phyloP scores from a whole-genome alignment of 2,113 vertebrate genomes.

The Aythya baeri region DNA sequence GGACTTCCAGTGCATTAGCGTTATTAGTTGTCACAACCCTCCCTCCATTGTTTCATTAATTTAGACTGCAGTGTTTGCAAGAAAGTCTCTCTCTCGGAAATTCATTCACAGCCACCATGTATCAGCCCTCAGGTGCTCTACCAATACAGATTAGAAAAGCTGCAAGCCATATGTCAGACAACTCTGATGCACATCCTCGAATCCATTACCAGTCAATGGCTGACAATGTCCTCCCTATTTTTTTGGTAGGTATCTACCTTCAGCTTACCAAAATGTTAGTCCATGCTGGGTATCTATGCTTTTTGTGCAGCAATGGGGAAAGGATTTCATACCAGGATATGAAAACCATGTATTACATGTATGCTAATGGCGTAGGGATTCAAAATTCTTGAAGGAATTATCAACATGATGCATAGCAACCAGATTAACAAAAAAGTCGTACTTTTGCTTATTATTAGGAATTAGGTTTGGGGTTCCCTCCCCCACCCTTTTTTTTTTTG shows the following conservation, averaged over 20 bases:
- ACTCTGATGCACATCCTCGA: neutral
- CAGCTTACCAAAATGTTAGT: neutral
- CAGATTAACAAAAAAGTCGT: neutral
- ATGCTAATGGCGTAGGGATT: neutral
- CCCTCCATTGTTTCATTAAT: neutral
- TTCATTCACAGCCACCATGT: neutral
- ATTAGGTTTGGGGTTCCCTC: neutral
- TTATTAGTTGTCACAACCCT: neutral
- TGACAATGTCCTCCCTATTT: neutral
- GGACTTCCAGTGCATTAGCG: neutral
- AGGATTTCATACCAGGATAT: neutral
- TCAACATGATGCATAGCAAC: neutral
- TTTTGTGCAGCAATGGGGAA: too few species aligned
- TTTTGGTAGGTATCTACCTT: neutral
- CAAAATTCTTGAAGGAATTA: constrained; percentile 10
- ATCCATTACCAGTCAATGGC: neutral
- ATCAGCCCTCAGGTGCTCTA: neutral
- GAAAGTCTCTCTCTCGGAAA: neutral
- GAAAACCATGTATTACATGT: neutral
- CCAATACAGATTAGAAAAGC: neutral
- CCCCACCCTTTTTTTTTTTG: neutral
- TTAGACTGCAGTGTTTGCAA: neutral
- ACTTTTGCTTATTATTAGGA: neutral
- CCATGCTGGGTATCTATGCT: neutral
- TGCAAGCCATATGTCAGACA: neutral